Base-by-base conservation (phyloP, 2,797 vertebrate species). In the Catharus ustulatus region DNA sequence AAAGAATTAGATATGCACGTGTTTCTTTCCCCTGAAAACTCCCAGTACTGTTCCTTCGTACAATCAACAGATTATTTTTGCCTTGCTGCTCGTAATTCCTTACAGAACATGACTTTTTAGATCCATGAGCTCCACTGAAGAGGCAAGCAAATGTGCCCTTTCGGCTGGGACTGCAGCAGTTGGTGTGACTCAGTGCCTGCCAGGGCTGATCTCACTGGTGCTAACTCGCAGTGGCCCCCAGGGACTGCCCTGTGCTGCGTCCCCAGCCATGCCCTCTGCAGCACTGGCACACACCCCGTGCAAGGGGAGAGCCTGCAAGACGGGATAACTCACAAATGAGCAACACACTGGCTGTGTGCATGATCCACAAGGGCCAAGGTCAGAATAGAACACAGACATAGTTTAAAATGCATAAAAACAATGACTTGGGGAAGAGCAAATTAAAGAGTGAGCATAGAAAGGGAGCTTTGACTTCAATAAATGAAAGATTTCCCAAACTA, bases 281-380 rank as follows among this genome's bases (percentile, higher is more conserved):
- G 3, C 58, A 10, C 58, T 3, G 46, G 63, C 54, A 62, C 34
- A 14, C n/a, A 11, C 2, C 32, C 66, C 4, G 9, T 3, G 13
- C 21, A 24, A n/a, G 30, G 55, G n/a, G 7, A 1, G 9, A 72
- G 46, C 29, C 64, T 52, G 43, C 32, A 86, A 11, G 23, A 59
- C 1, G 20, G 14, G 79, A 24, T 29, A 45, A 49, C 17, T 10
- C 13, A n/a, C 26, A 76, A 55, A 20, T 5, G 34, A 84, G 26
- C 58, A 91, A 22, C 27, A 8, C 0, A 0, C 15, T 49, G 67
- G 26, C 52, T 43, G 23, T 30, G 34, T 7, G 45, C 38, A 3
- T 6, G 29, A 59, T 19, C n/a, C 34, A 12, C 51, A 27, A 43
- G 27, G 18, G 26, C 32, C 34, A 38, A 66, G 22, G 52, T 26